Evolutionary conservation across 2,888 invertebrate species (phyloP).

Genomic region (Tanytarsus gracilentus): DNA sequence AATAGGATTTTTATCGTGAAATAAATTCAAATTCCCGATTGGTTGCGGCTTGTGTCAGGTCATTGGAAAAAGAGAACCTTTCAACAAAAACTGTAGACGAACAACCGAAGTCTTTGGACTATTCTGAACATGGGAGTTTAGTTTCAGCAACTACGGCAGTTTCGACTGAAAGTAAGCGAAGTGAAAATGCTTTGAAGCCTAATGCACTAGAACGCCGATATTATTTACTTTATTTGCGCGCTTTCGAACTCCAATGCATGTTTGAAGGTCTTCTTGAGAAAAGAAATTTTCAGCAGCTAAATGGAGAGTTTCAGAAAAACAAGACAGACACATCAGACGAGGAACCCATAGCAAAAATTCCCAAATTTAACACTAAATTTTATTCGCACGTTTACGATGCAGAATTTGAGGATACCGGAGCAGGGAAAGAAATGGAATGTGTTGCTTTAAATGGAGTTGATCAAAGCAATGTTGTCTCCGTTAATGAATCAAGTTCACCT

Average conservation of each 20-base stretch:
- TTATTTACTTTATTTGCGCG: slow-evolving; percentile 80
- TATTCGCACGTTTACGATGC: slow-evolving; percentile 47
- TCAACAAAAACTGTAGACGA: slow-evolving; percentile 30
- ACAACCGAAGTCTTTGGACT: slow-evolving; percentile 36
- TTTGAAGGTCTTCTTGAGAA: slow-evolving; percentile 69
- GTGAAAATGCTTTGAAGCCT: slow-evolving; percentile 40
- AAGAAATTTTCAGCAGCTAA: slow-evolving; percentile 46
- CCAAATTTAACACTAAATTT: slow-evolving; percentile 46
- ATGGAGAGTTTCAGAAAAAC: slow-evolving; percentile 31
- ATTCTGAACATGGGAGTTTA: slow-evolving; percentile 28
- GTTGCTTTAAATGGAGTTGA: not conserved
- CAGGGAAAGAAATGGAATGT: slow-evolving; percentile 43
- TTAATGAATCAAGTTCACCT: not conserved
- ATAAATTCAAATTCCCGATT: slow-evolving; percentile 85
- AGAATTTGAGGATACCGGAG: slow-evolving; percentile 47
- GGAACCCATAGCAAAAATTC: slow-evolving; percentile 66
- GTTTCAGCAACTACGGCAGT: slow-evolving; percentile 32
- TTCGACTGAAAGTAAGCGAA: slow-evolving; percentile 36
- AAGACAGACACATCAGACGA: slow-evolving; percentile 57
- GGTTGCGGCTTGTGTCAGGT: slow-evolving; percentile 69
- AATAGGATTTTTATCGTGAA: slow-evolving; percentile 83
- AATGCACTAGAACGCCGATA: slow-evolving; percentile 73
- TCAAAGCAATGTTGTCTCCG: slow-evolving; percentile 2
- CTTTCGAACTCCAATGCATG: slow-evolving; percentile 87
- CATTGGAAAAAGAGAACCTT: slow-evolving; percentile 47